A percentile compares a stretch with the other conserved stretches of the same genome.
phyloP scores from a whole-genome alignment of 1,140 invertebrate genomes.

The Nylanderia fulva region DNA sequence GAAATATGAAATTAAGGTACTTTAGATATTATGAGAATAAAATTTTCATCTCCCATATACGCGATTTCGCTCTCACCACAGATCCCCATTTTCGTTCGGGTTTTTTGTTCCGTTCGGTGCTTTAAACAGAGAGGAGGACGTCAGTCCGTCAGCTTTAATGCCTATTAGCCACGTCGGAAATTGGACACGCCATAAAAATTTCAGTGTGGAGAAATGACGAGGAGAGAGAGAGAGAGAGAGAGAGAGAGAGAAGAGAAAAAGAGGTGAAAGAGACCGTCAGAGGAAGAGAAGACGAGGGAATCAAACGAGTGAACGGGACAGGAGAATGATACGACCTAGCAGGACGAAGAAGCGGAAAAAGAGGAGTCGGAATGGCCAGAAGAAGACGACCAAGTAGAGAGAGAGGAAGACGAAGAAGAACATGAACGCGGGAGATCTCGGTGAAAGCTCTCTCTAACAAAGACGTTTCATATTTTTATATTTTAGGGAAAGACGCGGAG shows the following conservation, averaged over 20 bases:
- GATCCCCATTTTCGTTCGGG: conserved; percentile 18
- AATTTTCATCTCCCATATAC: conserved; percentile 22
- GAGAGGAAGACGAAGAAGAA: conserved; percentile 1
- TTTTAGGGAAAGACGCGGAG: conserved; percentile 22
- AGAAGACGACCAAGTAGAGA: not conserved
- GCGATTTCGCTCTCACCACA: conserved; percentile 2
- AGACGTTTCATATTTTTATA: conserved; percentile 65
- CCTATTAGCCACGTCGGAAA: conserved; percentile 74
- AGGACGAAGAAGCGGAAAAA: conserved; percentile 17
- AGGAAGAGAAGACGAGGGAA: conserved; percentile 19
- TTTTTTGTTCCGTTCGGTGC: conserved; percentile 17
- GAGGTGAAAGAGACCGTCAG: conserved; percentile 1
- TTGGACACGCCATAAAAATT: conserved; percentile 76
- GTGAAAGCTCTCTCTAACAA: conserved; percentile 58
- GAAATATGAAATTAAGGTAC: not conserved
- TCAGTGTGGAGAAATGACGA: conserved; percentile 71
- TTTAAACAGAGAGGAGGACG: conserved; percentile 63
- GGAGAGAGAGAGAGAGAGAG: conserved; percentile 46
- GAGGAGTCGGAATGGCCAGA: not conserved
- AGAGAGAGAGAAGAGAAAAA: conserved; percentile 21
- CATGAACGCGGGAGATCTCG: conserved; percentile 5
- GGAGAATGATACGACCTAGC: not conserved
- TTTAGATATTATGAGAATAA: conserved; percentile 6
- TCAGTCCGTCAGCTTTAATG: conserved; percentile 71
- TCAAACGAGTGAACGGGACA: not conserved